Evolutionary conservation across 2,797 vertebrate species (phyloP).

Genomic region (Siniperca undulata): DNA sequence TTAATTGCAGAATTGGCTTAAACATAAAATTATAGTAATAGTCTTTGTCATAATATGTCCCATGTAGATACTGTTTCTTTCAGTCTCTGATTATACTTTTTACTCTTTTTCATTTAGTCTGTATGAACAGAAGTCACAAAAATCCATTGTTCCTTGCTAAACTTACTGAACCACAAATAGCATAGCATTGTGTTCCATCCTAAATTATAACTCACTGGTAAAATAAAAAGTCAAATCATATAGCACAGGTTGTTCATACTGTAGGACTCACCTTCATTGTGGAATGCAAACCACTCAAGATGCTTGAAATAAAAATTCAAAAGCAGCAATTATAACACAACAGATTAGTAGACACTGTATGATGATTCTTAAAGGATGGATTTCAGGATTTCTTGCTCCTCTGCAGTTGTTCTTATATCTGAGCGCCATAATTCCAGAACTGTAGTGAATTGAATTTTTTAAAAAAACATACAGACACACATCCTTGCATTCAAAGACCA

Average conservation of each 20-base stretch:
- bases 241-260: background rate
- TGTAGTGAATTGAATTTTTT: background rate
- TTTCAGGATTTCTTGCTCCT: conserved; percentile 7
- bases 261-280: conserved; percentile 38
- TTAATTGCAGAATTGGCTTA: background rate
- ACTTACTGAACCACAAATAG: background rate
- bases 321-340: conserved; percentile 16
- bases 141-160: background rate
- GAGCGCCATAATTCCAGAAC: conserved; percentile 3
- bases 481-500: conserved; percentile 28
- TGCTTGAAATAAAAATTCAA: background rate
- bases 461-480: background rate
- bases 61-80: background rate
- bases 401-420: background rate
- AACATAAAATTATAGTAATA: background rate
- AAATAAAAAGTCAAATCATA: conserved; percentile 1
- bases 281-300: conserved; percentile 8
- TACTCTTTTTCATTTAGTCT: background rate
- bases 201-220: background rate
- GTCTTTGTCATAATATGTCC: background rate
- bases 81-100: background rate
- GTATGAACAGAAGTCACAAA: background rate
- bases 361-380: background rate
- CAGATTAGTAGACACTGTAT: background rate
- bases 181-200: background rate